Evolutionary conservation across 2,113 vertebrate genomes (phyloP).

Genomic region (Callopanchax toddi): DNA sequence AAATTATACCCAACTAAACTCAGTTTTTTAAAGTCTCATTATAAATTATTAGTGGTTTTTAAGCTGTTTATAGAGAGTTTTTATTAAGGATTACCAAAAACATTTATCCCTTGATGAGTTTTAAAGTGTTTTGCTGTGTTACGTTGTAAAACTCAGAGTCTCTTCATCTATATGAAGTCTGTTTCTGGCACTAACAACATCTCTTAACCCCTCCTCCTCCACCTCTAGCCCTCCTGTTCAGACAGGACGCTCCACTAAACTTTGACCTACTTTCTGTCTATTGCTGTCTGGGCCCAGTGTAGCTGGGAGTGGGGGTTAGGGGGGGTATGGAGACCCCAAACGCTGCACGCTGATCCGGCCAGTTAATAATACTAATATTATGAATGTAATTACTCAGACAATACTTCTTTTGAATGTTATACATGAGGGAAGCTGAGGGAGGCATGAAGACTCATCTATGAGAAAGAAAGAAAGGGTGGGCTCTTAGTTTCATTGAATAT

Average conservation of each 20-base stretch:
- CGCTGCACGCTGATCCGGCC: conserved; percentile 30
- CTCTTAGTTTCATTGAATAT: conserved; percentile 50
- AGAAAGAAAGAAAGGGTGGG: conserved; percentile 39
- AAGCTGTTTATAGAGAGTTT: not conserved
- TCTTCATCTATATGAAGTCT: not conserved
- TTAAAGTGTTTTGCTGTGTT: not conserved
- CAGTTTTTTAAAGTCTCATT: too few species aligned
- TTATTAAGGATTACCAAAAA: not conserved
- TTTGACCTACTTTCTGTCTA: conserved; percentile 75
- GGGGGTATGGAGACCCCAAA: conserved; percentile 34
- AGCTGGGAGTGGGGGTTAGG: not conserved
- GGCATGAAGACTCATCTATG: conserved; percentile 40
- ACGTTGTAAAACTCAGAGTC: not conserved
- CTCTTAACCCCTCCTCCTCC: conserved; percentile 20
- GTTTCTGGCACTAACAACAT: conserved; percentile 24
- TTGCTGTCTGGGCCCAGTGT: conserved; percentile 29
- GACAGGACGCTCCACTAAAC: conserved; percentile 75
- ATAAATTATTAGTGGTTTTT: too few species aligned
- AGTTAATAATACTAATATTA: conserved; percentile 33
- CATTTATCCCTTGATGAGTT: not conserved
- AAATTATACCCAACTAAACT: too few species aligned
- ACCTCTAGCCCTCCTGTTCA: conserved; percentile 54
- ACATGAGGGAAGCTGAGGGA: conserved; percentile 44
- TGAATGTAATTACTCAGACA: conserved; percentile 53
- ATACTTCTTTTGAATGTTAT: conserved; percentile 60